Evolutionary conservation across 2,888 invertebrate genomes (phyloP).

Genomic region (Synergus japonicus): DNA sequence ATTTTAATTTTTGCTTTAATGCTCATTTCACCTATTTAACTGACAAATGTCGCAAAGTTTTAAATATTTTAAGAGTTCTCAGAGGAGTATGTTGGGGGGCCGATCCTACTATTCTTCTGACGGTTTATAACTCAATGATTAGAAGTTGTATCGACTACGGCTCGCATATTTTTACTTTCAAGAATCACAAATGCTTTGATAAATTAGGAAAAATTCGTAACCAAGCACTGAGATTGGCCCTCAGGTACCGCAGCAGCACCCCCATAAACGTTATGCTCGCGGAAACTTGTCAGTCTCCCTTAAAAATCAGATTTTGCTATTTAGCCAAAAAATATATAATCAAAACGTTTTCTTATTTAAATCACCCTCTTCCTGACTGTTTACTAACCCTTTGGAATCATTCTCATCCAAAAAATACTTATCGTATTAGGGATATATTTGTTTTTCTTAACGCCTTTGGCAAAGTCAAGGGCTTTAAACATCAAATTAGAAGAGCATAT

Average conservation of each 20-base stretch:
- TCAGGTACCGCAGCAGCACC: slow-evolving; percentile 31
- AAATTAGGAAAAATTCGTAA: slow-evolving; percentile 47
- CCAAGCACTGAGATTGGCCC: slow-evolving; percentile 43
- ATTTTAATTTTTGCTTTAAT: slow-evolving; percentile 44
- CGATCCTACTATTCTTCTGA: slow-evolving; percentile 29
- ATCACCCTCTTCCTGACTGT: neutral
- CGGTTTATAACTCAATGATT: slow-evolving; percentile 42
- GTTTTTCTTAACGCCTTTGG: neutral
- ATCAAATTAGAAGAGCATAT: neutral
- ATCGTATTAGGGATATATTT: neutral
- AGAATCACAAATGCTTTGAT: slow-evolving; percentile 25
- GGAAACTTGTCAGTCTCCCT: slow-evolving; percentile 32
- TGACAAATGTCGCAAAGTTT: slow-evolving; percentile 31
- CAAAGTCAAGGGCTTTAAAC: neutral
- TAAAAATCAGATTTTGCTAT: neutral
- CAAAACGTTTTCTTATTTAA: neutral
- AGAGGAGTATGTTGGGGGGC: slow-evolving; percentile 49
- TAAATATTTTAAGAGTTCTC: slow-evolving; percentile 38
- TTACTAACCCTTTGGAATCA: neutral
- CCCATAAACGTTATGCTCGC: slow-evolving; percentile 48
- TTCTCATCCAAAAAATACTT: neutral
- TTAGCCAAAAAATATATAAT: slow-evolving; percentile 8
- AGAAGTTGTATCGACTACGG: slow-evolving; percentile 48
- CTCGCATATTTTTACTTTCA: slow-evolving; percentile 23
- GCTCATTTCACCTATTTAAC: slow-evolving; percentile 36